Base-by-base conservation (phyloP, 2,113 vertebrate genomes). In the Nymphicus hollandicus region DNA sequence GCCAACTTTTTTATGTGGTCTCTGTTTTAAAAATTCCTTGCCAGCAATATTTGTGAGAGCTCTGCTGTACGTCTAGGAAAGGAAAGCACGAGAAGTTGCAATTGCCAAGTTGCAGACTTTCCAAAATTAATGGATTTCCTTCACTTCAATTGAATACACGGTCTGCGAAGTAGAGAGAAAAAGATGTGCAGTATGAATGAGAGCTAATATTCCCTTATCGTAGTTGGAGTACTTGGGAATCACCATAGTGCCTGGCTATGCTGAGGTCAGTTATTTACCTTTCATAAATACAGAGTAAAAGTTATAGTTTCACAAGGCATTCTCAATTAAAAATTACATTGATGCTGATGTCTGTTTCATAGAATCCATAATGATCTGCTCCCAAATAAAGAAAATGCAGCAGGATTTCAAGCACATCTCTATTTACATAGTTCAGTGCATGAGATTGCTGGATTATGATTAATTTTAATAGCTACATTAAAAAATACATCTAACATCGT, bases 391-490 rank as follows among this genome's bases (percentile, higher is more conserved):
- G 93, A 69, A 97, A 93, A 95, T 95, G 95, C 85, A 93, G 91
- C 85, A 96, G 84, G 88, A 94, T 96, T 98, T 97, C 93, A 94
- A 97, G 94, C 81, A 97, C 93, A 97, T 97, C 95, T 97, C 97
- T 97, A 96, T 97, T 98, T 97, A 97, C 97, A 95, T 97, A 97
- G 96, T 98, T 97, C 95, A 97, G 93, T 84, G 28, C 95, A 90
- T 94, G 95, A 98, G 97, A 98, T 97, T 97, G 96, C 91, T 98
- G 96, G 97, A 97, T 98, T 98, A 97, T 98, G 98, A 98, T 97
- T 98, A 98, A 98, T 98, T 98, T 98, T 98, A 98, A 98, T 98
- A 98, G 98, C 97, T 97, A 98, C 98, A 98, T 98, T 98, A 97
- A 98, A 98, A 98, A 98, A 98, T 98, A 98, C 97, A 98, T 98